A percentile compares a stretch with the other conserved stretches of the same genome.
Conservation (phyloP, 2,113 vertebrate genomes). For the Myodes glareolus region DNA sequence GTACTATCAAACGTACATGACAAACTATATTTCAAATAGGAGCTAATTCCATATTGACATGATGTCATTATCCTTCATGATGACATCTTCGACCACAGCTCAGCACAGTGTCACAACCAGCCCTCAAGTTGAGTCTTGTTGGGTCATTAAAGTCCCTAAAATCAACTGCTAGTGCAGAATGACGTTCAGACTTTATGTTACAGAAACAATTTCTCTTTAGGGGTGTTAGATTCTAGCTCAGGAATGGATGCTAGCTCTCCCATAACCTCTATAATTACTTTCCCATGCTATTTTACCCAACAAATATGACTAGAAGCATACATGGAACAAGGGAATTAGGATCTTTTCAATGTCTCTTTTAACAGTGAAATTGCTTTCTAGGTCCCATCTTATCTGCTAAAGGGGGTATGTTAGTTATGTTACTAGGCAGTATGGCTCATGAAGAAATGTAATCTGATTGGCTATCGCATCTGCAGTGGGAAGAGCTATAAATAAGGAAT, state of each 20-base stretch:
- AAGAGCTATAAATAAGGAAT: neutral
- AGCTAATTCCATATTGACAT: neutral
- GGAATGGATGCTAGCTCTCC: neutral
- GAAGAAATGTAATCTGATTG: constrained; percentile 20
- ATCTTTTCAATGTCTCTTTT: neutral
- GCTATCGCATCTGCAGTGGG: neutral
- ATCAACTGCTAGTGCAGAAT: neutral
- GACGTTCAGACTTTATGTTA: neutral
- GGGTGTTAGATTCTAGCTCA: neutral
- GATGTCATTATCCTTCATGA: neutral
- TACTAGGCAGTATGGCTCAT: neutral
- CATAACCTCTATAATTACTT: neutral
- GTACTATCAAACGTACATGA: neutral
- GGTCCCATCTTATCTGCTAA: constrained; percentile 32
- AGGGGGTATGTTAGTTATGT: neutral
- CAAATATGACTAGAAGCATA: neutral
- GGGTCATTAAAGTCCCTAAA: neutral
- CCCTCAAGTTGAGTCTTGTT: neutral
- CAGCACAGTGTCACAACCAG: neutral
- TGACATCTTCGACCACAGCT: neutral
- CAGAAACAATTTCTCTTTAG: constrained; percentile 17
- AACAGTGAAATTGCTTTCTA: constrained; percentile 50
- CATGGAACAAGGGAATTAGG: neutral
- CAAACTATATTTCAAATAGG: neutral
- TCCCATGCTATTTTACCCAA: neutral